Evolutionary conservation across 2,888 invertebrate genomes (phyloP), one percentile per base, ranked within the genome.

Genomic region (Pseudoips prasinana): DNA sequence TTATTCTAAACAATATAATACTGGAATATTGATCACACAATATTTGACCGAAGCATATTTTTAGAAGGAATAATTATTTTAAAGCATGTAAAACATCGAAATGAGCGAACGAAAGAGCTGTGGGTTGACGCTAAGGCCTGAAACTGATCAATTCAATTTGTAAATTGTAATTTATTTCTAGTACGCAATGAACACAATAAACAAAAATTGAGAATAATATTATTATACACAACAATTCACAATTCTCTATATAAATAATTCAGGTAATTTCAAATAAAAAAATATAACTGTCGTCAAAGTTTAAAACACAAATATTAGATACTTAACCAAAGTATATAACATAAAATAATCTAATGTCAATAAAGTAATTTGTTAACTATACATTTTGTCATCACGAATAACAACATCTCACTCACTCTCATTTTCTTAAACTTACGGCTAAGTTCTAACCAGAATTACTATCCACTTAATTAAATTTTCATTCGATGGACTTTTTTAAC

Each of bases 321-420:
- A 64, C 38, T 51, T 48, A 58, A 65, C 71, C 47, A 58, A 67
- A 49, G 55, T 43, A 56, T 53, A 61, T 62, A 64, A 64, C 48
- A 54, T 57, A 63, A 64, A 63, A 69, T 48, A 57, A 42, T 58
- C 48, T 41, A 57, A 49, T 44, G 52, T 59, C 56, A 74, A 73
- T 73, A 76, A 73, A 74, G 65, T 67, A 72, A 75, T 78, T 76
- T 73, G 73, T 49, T 55, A 73, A 68, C 73, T 78, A 74, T 71
- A 65, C 64, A 65, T 56, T 58, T 54, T 64, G 57, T 46, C 51
- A 54, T 62, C 58, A 64, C 58, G 62, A 67, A 62, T 64, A 76
- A 73, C 70, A 75, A 68, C 69, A 62, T 58, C 59, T 67, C 71
- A 61, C 60, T 67, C 64, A 49, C 44, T 52, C 62, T 42, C 57